phyloP scores from a whole-genome alignment of 1,140 invertebrate species.

The Lethocerus indicus region DNA sequence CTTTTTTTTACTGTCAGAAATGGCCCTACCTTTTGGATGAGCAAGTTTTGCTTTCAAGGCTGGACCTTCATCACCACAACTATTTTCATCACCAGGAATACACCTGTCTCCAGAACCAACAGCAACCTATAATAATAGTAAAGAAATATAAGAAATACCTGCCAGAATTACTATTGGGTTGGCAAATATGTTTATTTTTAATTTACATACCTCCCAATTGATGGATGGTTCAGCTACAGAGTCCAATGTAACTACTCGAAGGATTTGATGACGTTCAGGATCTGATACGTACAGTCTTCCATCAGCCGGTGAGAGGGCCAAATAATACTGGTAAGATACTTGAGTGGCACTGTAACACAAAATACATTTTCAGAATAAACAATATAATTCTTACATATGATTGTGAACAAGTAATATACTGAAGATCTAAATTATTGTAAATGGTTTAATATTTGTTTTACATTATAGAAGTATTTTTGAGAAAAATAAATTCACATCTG shows the following conservation, averaged over 20 bases:
- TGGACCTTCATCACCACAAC: conserved; percentile 85
- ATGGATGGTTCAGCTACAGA: conserved; percentile 62
- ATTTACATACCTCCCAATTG: conserved; percentile 47
- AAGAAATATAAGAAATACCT: neutral
- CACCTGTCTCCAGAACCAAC: conserved; percentile 93
- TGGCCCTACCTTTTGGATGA: conserved; percentile 88
- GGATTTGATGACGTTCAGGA: conserved; percentile 76
- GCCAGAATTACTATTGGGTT: conserved; percentile 11
- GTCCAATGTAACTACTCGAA: conserved; percentile 52
- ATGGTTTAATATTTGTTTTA: neutral
- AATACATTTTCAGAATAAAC: conserved; percentile 4
- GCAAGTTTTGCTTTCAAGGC: conserved; percentile 79
- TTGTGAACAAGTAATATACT: neutral
- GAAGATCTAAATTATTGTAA: neutral
- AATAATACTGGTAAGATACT: conserved; percentile 87
- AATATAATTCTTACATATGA: neutral
- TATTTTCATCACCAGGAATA: conserved; percentile 73
- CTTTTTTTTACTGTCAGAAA: no score
- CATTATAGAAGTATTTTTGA: neutral
- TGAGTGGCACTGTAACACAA: conserved; percentile 58
- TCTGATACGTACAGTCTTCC: conserved; percentile 93
- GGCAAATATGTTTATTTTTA: neutral
- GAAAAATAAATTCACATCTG: neutral
- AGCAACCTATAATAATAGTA: conserved; percentile 27
- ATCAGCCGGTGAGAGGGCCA: conserved; percentile 88